phyloP scores from a whole-genome alignment of 2,797 vertebrate species.

The Sebastes cheni region DNA sequence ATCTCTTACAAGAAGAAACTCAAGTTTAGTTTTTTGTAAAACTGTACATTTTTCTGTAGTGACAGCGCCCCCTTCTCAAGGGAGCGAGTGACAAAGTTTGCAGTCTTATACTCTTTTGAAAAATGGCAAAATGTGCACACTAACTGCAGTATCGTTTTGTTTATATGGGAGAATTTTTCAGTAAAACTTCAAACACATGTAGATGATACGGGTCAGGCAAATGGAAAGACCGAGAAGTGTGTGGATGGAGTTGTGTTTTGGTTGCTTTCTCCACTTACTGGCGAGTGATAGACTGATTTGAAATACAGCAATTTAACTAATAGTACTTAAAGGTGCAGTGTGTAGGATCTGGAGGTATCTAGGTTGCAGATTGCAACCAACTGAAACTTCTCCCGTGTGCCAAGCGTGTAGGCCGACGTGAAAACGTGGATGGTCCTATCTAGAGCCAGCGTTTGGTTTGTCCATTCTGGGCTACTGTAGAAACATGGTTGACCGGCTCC shows the following conservation, averaged over 20 bases:
- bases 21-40: not conserved
- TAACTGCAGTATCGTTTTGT: not conserved
- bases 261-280: not conserved
- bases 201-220: not conserved
- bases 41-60: not conserved
- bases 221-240: no score
- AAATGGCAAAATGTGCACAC: not conserved
- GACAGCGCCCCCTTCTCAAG: accelerated
- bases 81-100: not conserved
- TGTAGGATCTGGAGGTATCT: no score
- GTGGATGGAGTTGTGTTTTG: not conserved
- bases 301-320: not conserved
- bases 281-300: not conserved
- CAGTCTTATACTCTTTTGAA: not conserved
- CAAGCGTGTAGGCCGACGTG: no score
- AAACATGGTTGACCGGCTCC: no score
- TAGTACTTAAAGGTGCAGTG: no score
- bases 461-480: no score
- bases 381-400: no score
- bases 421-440: no score
- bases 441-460: no score
- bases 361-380: no score
- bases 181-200: not conserved
- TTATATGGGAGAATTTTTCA: no score
- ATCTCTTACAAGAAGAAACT: not conserved